Conservation (phyloP, 2,113 vertebrate species). For the Dendrocopos noguchii region DNA sequence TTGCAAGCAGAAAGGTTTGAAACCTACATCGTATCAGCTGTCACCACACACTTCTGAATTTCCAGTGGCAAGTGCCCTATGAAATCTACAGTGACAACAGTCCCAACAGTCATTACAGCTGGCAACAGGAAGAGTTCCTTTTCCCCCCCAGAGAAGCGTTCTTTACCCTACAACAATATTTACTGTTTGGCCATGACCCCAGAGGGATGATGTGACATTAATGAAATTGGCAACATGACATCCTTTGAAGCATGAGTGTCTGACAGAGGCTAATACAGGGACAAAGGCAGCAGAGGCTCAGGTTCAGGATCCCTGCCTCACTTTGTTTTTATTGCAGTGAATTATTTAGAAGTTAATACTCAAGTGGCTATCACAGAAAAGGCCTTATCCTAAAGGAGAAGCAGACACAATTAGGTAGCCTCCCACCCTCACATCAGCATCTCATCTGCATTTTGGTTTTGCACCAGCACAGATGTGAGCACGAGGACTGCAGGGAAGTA, state of each 20-base stretch:
- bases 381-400: background rate
- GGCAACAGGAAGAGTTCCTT: conserved; percentile 2
- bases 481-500: background rate
- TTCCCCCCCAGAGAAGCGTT: background rate
- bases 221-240: conserved; percentile 14
- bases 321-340: background rate
- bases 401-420: background rate
- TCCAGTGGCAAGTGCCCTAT: background rate
- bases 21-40: background rate
- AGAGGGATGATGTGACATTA: conserved; percentile 22
- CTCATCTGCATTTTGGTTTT: background rate
- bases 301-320: background rate
- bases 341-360: conserved; percentile 30
- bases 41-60: background rate
- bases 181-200: background rate
- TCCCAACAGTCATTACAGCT: background rate
- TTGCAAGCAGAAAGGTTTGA: background rate
- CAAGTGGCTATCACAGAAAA: background rate
- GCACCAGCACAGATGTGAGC: background rate
- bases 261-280: background rate
- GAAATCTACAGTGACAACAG: background rate
- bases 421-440: background rate
- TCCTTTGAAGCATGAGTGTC: background rate
- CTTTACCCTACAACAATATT: conserved; percentile 36
- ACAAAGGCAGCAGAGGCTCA: background rate